Conservation (phyloP, 2,113 vertebrate genomes). For the mouse (Mus musculus) region GRCm39 chr11:70907001-70907500, state of each 20-base stretch:
- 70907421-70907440: background rate
- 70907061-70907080: constrained; percentile 5
- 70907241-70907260: background rate
- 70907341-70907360: background rate
- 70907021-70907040: background rate
- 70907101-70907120: background rate
- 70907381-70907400: background rate
- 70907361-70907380: background rate
- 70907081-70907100: background rate
- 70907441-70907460: background rate
- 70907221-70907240: background rate
- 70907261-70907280: background rate
- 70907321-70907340: background rate
- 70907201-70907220: background rate
- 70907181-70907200: background rate
- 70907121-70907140: background rate
- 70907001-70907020: background rate
- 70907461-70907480: background rate
- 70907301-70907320: background rate
- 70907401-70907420: background rate
- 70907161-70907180: background rate
- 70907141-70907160: background rate
- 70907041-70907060: background rate
- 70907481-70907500: background rate
- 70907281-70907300: background rate